phyloP scores from a whole-genome alignment of 2,113 vertebrate genomes.

The Tenrec ecaudatus region DNA sequence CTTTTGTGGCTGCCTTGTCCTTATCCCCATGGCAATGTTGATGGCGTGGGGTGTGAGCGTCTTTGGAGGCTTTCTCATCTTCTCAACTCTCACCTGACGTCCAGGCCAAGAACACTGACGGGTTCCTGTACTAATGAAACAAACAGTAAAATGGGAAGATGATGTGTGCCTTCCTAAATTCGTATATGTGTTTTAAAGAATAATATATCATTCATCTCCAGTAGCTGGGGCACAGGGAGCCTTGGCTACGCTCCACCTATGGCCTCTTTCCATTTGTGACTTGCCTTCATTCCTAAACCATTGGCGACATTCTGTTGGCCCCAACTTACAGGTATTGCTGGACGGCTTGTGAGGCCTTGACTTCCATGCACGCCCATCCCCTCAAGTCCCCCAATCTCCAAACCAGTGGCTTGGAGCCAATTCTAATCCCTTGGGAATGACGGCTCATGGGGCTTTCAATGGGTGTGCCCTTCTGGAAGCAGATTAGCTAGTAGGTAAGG shows the following conservation, averaged over 20 bases:
- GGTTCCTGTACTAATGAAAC: too few species aligned
- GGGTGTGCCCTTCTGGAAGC: neutral
- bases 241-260: neutral
- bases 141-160: too few species aligned
- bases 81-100: too few species aligned
- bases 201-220: neutral
- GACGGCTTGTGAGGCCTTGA: slow-evolving; percentile 30
- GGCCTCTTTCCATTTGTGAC: neutral
- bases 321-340: neutral
- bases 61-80: too few species aligned
- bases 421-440: neutral
- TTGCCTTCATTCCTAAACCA: slow-evolving; percentile 45
- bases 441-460: neutral
- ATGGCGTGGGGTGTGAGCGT: too few species aligned
- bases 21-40: too few species aligned
- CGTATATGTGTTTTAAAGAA: neutral
- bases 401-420: too few species aligned
- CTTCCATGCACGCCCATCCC: neutral
- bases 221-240: neutral
- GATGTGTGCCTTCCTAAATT: neutral
- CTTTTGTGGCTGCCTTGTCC: too few species aligned
- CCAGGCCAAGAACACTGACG: too few species aligned
- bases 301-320: neutral
- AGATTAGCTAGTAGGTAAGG: neutral
- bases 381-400: too few species aligned